Evolutionary conservation across 2,888 invertebrate species (phyloP), one percentile per base, ranked within the genome.

Genomic region (Mesorhabditis belari): DNA sequence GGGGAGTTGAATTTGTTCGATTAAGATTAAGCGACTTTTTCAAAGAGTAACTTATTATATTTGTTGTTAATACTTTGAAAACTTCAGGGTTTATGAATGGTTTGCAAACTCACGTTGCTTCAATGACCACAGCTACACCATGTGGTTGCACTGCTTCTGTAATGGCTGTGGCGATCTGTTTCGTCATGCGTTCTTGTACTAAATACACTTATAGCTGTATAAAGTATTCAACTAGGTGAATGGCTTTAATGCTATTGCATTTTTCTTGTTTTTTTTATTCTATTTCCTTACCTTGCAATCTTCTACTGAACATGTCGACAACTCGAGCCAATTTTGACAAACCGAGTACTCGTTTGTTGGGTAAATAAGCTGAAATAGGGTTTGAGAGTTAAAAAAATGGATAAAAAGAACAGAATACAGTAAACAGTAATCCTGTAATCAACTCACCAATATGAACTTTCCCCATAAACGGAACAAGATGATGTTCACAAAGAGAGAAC

Each of bases 401-500:
- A 35, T 35, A 35, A 35, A 35, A 35, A n/a, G n/a, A n/a, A n/a
- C n/a, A n/a, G n/a, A n/a, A n/a, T n/a, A n/a, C n/a, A n/a, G n/a
- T n/a, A n/a, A n/a, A n/a, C n/a, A n/a, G n/a, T n/a, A n/a, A n/a
- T n/a, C n/a, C n/a, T n/a, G n/a, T 17, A 1, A 35, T 35, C n/a
- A 35, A 35, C 44, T n/a, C 44, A 35, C 44, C 44, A 35, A 35
- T 35, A 35, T 35, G 44, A 9, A 35, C 44, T 2, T 95, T 95
- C 51, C 98, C 98, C 83, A 94, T 92, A 84, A 98, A 96, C 5
- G 98, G 98, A 25, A 98, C 96, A 80, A 98, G 85, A 81, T 98
- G 98, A 81, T 98, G 98, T 82, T 98, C 98, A 81, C 98, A 98
- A 88, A 96, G 90, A 19, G 95, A 95, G 83, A 96, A 98, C 94